These are phyloP conservation scores for Cremastobaeus sp. DNA, from an alignment of 2,888 invertebrate species.

Conservation along the genomic window DNA sequence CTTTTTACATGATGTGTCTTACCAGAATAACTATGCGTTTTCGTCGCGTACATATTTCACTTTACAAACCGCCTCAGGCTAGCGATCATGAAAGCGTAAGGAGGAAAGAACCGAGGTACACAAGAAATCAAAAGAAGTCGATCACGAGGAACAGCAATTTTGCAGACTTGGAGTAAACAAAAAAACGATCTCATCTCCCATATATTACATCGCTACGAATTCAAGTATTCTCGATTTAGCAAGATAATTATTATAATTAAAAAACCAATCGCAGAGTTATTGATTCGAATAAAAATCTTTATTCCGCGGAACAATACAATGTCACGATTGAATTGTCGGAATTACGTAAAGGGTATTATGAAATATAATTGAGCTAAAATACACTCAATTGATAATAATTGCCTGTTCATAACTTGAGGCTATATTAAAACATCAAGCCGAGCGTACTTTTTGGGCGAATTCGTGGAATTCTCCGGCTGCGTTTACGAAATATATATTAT, in stretches of 20 bases:
- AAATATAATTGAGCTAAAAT: too few species aligned
- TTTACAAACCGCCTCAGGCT: constrained; percentile 65
- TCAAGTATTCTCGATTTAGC: constrained; percentile 43
- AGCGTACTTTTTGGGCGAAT: constrained; percentile 14
- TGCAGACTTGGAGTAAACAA: constrained; percentile 57
- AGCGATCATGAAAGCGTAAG: constrained; percentile 60
- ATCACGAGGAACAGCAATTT: constrained; percentile 52
- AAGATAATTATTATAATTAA: constrained; percentile 45
- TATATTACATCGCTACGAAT: constrained; percentile 43
- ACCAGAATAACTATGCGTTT: constrained; percentile 62
- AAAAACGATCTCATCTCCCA: constrained; percentile 50
- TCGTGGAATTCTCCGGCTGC: constrained; percentile 9
- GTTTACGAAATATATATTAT: constrained; percentile 29
- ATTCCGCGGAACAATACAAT: too few species aligned
- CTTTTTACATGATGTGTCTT: constrained; percentile 60
- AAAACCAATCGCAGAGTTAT: too few species aligned
- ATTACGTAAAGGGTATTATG: too few species aligned
- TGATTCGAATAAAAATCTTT: too few species aligned
- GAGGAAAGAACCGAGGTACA: constrained; percentile 55
- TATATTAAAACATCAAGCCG: too few species aligned
- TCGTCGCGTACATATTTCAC: constrained; percentile 67
- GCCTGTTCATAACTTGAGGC: too few species aligned
- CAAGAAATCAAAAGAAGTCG: constrained; percentile 60
- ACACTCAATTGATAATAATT: too few species aligned
- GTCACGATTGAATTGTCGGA: too few species aligned